phyloP scores from a whole-genome alignment of 2,888 invertebrate genomes.

The Carcina quercana region DNA sequence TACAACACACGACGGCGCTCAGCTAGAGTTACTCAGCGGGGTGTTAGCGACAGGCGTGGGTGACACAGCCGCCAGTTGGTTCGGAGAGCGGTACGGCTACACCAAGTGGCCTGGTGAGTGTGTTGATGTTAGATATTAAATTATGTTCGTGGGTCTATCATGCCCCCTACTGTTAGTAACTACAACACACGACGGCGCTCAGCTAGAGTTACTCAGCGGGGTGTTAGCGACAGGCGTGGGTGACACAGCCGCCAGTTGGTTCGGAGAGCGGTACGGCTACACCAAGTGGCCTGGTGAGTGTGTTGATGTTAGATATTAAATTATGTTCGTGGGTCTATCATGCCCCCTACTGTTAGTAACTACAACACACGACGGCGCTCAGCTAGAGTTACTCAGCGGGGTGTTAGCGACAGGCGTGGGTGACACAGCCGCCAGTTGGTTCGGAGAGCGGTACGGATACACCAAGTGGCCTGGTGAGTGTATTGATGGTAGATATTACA shows the following conservation, averaged over 20 bases:
- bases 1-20: constrained; percentile 52
- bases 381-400: constrained; percentile 82
- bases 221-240: constrained; percentile 92
- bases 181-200: constrained; percentile 52
- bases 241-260: constrained; percentile 91
- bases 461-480: constrained; percentile 83
- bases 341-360: constrained; percentile 83
- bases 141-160: constrained; percentile 88
- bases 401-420: constrained; percentile 92
- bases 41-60: constrained; percentile 92
- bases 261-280: constrained; percentile 86
- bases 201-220: constrained; percentile 82
- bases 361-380: constrained; percentile 52
- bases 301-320: too few relatives aligned
- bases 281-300: constrained; percentile 83
- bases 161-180: constrained; percentile 83
- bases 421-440: constrained; percentile 91
- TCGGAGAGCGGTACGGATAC: constrained; percentile 86
- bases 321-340: constrained; percentile 88
- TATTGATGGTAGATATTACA: too few relatives aligned
- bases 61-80: constrained; percentile 91
- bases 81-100: constrained; percentile 86
- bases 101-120: constrained; percentile 83
- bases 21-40: constrained; percentile 82
- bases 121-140: too few relatives aligned